Evolutionary conservation across 2,888 invertebrate species (phyloP).

Genomic region (Eupithecia subumbrata): DNA sequence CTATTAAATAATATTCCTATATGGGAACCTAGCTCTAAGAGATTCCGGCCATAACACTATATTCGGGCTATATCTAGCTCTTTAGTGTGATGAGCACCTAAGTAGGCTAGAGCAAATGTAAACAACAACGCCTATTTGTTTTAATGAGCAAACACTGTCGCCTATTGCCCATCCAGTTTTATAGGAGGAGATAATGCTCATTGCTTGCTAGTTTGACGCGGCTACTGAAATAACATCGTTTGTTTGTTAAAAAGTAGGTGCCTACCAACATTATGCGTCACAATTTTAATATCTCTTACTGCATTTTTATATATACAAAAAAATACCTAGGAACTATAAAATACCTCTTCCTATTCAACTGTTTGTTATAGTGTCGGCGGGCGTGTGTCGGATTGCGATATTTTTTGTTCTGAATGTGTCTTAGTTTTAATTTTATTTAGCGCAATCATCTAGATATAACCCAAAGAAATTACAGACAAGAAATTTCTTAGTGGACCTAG

Average conservation of each 20-base stretch:
- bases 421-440: no score
- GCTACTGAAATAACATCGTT: not conserved
- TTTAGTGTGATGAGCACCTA: not conserved
- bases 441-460: no score
- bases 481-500: no score
- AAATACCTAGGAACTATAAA: no score
- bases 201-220: slow-evolving; percentile 1
- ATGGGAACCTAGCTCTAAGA: not conserved
- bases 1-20: no score
- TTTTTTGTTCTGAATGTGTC: no score
- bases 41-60: not conserved
- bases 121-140: slow-evolving; percentile 15
- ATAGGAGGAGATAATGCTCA: slow-evolving; percentile 9
- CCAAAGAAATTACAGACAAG: no score
- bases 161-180: slow-evolving; percentile 11
- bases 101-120: slow-evolving; percentile 14
- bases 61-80: not conserved
- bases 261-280: not conserved
- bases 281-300: not conserved
- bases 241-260: not conserved
- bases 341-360: no score
- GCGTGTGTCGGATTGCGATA: no score
- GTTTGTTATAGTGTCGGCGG: no score
- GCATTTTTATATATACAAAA: no score
- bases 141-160: slow-evolving; percentile 13